Percentiles rank a stretch among this genome's conserved stretches.
Conservation (phyloP, 2,888 invertebrate species). For the Scaptomyza flava region DNA sequence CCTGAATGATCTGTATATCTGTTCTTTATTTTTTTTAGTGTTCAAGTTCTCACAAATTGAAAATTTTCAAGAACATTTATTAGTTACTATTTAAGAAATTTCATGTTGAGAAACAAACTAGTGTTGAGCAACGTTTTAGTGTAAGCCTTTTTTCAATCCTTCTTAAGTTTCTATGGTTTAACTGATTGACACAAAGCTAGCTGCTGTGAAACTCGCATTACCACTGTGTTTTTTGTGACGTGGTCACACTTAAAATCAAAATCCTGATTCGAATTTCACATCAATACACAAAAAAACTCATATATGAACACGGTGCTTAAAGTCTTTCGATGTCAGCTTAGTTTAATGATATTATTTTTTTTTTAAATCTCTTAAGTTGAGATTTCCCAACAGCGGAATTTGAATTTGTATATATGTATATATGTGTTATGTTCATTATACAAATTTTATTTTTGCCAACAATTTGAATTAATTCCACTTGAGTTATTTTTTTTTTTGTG, state of each 20-base stretch:
- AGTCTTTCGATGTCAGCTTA: constrained; percentile 26
- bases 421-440: no score
- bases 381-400: constrained; percentile 2
- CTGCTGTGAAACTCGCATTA: constrained; percentile 5
- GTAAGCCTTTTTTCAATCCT: no score
- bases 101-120: no score
- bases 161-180: neutral
- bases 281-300: neutral
- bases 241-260: constrained; percentile 10
- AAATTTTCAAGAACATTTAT: no score
- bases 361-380: constrained; percentile 1
- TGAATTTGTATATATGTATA: neutral
- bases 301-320: neutral
- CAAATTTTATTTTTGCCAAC: constrained; percentile 14
- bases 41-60: no score
- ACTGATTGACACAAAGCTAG: constrained; percentile 19
- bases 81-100: no score
- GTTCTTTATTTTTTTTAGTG: no score
- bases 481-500: neutral
- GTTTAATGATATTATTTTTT: neutral
- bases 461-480: constrained; percentile 47
- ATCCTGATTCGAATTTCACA: constrained; percentile 1
- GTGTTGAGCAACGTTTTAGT: no score
- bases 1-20: no score
- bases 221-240: constrained; percentile 1